These are phyloP conservation scores for Sipunculus nudus DNA, from an alignment of 2,888 invertebrate species.

Conservation along the genomic window DNA sequence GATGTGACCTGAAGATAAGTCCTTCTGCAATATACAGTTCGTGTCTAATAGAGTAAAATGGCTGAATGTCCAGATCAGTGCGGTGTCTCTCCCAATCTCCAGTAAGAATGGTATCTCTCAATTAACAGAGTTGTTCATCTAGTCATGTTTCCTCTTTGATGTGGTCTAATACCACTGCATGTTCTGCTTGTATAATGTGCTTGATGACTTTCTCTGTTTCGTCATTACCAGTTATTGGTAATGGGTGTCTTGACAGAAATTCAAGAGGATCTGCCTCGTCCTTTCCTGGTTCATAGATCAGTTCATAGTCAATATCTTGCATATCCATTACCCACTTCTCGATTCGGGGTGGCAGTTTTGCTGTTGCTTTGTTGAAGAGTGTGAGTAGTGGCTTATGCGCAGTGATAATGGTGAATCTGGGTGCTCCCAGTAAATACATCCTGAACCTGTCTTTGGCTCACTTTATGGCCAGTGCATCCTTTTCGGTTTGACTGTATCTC, in stretches of 20 bases:
- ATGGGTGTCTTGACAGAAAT: neutral
- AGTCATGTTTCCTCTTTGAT: neutral
- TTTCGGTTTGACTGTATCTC: neutral
- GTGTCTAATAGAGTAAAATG: neutral
- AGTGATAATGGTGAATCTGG: constrained; percentile 27
- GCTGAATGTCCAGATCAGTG: neutral
- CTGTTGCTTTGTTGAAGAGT: constrained; percentile 19
- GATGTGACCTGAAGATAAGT: neutral
- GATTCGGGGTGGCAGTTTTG: constrained; percentile 12
- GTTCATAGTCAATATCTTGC: constrained; percentile 18
- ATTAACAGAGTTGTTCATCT: neutral
- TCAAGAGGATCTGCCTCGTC: neutral
- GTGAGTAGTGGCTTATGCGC: constrained; percentile 24
- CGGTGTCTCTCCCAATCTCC: neutral
- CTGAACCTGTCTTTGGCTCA: constrained; percentile 14
- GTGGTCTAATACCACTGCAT: neutral
- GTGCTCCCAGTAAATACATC: constrained; percentile 30
- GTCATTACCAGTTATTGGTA: neutral
- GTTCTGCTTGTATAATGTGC: neutral
- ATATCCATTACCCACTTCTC: constrained; percentile 25
- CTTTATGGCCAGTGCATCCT: neutral
- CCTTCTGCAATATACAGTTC: neutral
- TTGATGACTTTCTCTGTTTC: neutral
- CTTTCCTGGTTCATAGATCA: constrained; percentile 10
- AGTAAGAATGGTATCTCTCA: neutral